Evolutionary conservation across 2,888 invertebrate species (phyloP), one percentile per base, ranked within the genome.

Genomic region (Nezara viridula): DNA sequence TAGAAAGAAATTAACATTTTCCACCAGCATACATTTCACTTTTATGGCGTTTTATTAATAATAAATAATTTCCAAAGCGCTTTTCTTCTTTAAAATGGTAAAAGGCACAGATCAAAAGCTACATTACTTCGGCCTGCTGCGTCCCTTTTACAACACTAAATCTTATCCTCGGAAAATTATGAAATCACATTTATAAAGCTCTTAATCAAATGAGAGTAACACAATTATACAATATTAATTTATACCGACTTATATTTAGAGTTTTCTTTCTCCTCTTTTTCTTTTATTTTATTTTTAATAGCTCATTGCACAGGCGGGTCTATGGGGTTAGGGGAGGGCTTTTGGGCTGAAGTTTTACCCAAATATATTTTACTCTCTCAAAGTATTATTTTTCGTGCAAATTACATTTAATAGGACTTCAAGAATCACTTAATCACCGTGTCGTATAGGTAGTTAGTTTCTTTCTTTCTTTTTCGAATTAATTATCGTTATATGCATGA

Each of bases 1-100:
- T 40, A 47, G 81, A 81, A 81, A 81, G 81, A 47, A 81, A 81
- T 81, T 81, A 81, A 81, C 81, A 47, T 81, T 81, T 81, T 81
- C 81, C 40, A 40, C 81, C 44, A 40, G 44, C 81, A 14, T 81
- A 81, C 81, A 81, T 81, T 81, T 81, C 81, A 81, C 81, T 81
- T 47, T 81, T 81, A 44, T 81, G 44, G 44, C 44, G 81, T 47
- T 81, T 81, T 81, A 81, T 81, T 81, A 81, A 81, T 81, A 81
- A 81, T 81, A 81, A 81, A 81, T 81, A 81, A n/a, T 81, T 47
- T n/a, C 81, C 27, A 44, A 81, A 47, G 44, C n/a, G 10, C 16
- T 44, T 40, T 47, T 81, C 81, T 44, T 10, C 32, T 37, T 73
- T 73, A 19, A 73, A 37, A 73, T 21, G 32, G 32, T 19, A 19